Percentiles rank a stretch among this genome's conserved stretches.
Conservation (phyloP, 2,797 vertebrate species). For the Cryptoprocta ferox region DNA sequence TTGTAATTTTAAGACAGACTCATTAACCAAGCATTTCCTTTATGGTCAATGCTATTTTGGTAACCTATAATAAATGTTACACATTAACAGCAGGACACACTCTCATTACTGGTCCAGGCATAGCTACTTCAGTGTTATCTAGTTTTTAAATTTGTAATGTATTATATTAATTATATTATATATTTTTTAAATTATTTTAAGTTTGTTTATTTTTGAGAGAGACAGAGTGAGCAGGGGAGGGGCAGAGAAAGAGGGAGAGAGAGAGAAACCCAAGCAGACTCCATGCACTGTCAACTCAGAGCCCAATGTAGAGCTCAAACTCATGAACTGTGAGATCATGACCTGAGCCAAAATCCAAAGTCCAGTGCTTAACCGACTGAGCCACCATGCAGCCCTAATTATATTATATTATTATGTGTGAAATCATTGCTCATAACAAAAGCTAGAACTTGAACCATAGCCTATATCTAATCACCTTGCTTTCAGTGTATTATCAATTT, state of each 20-base stretch:
- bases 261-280: no score
- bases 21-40: not conserved
- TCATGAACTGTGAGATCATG: no score
- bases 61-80: not conserved
- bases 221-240: no score
- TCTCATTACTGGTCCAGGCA: not conserved
- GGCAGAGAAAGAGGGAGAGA: no score
- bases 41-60: not conserved
- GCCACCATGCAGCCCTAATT: not conserved
- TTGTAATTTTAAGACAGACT: not conserved
- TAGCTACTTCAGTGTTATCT: not conserved
- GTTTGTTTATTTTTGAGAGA: no score
- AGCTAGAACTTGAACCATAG: not conserved
- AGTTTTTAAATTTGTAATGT: not conserved
- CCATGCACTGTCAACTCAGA: no score
- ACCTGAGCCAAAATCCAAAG: no score
- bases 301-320: no score
- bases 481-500: not conserved
- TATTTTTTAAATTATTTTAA: no score
- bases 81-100: not conserved
- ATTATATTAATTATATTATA: not conserved
- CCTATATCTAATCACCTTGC: not conserved
- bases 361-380: no score
- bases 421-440: not conserved
- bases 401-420: not conserved